A percentile compares a stretch with the other conserved stretches of the same genome.
These are phyloP conservation scores for Penaeus vannamei DNA, from an alignment of 1,140 invertebrate genomes.

Conservation along the genomic window DNA sequence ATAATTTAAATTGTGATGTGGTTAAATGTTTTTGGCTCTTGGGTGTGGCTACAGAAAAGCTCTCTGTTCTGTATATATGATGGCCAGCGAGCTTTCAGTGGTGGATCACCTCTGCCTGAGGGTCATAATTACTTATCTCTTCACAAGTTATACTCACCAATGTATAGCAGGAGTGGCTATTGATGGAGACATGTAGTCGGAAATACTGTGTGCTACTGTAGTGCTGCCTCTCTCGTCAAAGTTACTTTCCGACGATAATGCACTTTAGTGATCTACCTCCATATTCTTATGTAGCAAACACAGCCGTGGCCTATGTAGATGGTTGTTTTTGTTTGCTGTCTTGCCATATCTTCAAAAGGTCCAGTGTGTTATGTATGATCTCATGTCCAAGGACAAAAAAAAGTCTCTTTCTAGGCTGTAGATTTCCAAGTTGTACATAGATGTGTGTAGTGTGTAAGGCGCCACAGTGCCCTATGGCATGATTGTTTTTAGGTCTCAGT, in stretches of 20 bases:
- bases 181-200: conserved; percentile 42
- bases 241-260: conserved; percentile 65
- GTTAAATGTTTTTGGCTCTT: conserved; percentile 23
- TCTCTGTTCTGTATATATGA: conserved; percentile 6
- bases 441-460: conserved; percentile 60
- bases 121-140: conserved; percentile 38
- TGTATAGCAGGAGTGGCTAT: conserved; percentile 52
- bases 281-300: conserved; percentile 65
- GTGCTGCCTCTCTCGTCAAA: conserved; percentile 59
- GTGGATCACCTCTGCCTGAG: conserved; percentile 43
- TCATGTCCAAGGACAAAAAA: conserved; percentile 65
- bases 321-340: conserved; percentile 66
- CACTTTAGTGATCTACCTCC: conserved; percentile 66
- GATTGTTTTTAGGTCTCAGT: conserved; percentile 53
- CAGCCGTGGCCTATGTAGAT: conserved; percentile 65
- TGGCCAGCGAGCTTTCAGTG: background rate
- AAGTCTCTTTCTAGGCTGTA: conserved; percentile 61
- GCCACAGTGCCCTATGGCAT: conserved; percentile 63
- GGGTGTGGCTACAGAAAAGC: conserved; percentile 5
- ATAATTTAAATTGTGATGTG: conserved; percentile 41
- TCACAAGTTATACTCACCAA: conserved; percentile 34
- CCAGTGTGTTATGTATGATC: conserved; percentile 62
- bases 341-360: conserved; percentile 65
- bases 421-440: conserved; percentile 46
- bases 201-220: conserved; percentile 64